A percentile compares a stretch with the other conserved stretches of the same genome.
phyloP scores from a whole-genome alignment of 1,140 invertebrate species.

The Schlechtendalia chinensis region DNA sequence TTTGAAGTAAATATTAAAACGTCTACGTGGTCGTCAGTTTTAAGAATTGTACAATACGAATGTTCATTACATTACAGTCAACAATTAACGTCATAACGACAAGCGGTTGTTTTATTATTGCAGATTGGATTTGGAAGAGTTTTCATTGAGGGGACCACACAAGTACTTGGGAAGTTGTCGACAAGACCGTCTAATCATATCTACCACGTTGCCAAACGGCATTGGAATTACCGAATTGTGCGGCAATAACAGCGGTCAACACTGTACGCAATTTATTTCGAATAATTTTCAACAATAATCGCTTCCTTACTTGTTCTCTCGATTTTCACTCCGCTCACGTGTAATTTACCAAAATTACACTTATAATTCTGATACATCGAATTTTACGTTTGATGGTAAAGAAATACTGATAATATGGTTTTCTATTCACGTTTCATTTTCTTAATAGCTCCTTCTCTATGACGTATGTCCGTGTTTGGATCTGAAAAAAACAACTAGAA shows the following conservation, averaged over 20 bases:
- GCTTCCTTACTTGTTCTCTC: background rate
- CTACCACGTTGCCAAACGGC: slow-evolving; percentile 52
- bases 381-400: background rate
- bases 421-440: background rate
- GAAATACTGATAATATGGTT: background rate
- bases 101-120: background rate
- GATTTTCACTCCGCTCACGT: background rate
- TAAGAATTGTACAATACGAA: no score
- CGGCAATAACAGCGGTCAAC: slow-evolving; percentile 53
- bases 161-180: slow-evolving; percentile 52
- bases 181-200: slow-evolving; percentile 51
- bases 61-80: no score
- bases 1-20: no score
- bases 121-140: slow-evolving; percentile 53
- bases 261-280: slow-evolving; percentile 51
- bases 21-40: no score
- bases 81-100: no score
- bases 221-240: slow-evolving; percentile 53
- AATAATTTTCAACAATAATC: background rate
- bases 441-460: background rate
- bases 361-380: background rate
- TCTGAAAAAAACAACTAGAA: background rate
- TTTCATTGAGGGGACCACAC: slow-evolving; percentile 52
- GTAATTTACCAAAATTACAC: background rate
- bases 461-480: background rate